These are phyloP conservation scores for Brachyhypopomus gauderio DNA, from an alignment of 2,113 vertebrate species.

Conservation along the genomic window DNA sequence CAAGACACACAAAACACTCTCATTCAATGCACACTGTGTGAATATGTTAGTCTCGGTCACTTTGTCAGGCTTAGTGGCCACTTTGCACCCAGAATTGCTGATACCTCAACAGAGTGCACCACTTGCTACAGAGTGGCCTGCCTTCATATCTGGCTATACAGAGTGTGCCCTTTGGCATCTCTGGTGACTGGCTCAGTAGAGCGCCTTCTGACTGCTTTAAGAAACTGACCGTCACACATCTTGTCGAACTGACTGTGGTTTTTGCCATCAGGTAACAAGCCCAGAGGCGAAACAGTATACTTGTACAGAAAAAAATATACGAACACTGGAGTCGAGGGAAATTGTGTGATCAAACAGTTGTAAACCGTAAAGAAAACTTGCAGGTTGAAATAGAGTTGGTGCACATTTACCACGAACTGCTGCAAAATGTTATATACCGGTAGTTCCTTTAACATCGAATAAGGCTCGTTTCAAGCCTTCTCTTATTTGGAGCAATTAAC, in stretches of 20 bases:
- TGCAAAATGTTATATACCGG: neutral
- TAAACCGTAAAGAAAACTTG: neutral
- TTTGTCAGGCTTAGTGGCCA: neutral
- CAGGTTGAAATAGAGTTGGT: neutral
- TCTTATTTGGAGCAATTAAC: neutral
- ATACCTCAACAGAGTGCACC: neutral
- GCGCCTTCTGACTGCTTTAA: slow-evolving; percentile 35
- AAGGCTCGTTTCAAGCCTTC: too few species aligned
- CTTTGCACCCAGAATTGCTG: slow-evolving; percentile 7
- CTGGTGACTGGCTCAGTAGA: slow-evolving; percentile 18
- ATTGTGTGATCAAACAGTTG: neutral
- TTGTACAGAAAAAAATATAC: too few species aligned
- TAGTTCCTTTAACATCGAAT: too few species aligned
- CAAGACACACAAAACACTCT: neutral
- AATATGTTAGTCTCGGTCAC: neutral
- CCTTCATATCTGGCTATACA: slow-evolving; percentile 23
- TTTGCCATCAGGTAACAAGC: neutral
- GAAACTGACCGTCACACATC: slow-evolving; percentile 12
- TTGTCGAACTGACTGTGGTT: neutral
- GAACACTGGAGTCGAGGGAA: neutral
- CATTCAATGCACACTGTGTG: neutral
- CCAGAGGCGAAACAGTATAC: too few species aligned
- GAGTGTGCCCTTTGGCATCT: slow-evolving; percentile 9
- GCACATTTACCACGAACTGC: neutral
- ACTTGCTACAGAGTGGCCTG: neutral